Percentiles rank a stretch among this genome's conserved stretches.
Evolutionary conservation across 2,113 vertebrate species (phyloP).

Genomic region (Chionodraco myersi): DNA sequence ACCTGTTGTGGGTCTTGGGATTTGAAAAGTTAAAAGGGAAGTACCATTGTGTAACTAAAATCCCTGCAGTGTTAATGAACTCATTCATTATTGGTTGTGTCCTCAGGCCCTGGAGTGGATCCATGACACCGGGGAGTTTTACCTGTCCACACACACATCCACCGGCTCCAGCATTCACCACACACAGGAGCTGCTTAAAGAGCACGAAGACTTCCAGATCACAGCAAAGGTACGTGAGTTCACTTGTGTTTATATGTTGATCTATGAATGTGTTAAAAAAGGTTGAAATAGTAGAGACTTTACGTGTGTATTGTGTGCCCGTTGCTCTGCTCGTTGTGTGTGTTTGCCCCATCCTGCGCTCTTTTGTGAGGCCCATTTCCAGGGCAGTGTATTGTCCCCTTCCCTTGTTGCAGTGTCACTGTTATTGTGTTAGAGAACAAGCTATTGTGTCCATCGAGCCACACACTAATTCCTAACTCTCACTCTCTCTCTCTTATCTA

Average conservation of each 20-base stretch:
- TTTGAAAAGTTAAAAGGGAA: not conserved
- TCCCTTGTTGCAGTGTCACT: constrained; percentile 70
- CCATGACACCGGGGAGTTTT: constrained; percentile 99
- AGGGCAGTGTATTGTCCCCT: constrained; percentile 66
- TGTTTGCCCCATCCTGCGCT: constrained; percentile 48
- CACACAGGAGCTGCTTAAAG: constrained; percentile 96
- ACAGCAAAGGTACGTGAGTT: constrained; percentile 90
- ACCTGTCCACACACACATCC: constrained; percentile 97
- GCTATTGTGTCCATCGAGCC: constrained; percentile 71
- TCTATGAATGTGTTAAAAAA: not conserved
- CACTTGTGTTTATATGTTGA: constrained; percentile 2
- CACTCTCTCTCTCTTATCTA: constrained; percentile 53
- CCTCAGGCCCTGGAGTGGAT: constrained; percentile 97
- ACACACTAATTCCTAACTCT: constrained; percentile 61
- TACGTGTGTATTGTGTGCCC: not conserved
- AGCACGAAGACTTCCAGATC: constrained; percentile 99
- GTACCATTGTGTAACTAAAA: constrained; percentile 19
- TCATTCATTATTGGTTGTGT: constrained; percentile 49
- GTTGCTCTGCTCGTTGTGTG: constrained; percentile 17
- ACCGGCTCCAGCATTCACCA: constrained; percentile 97
- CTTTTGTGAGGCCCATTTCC: constrained; percentile 70
- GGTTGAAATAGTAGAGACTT: not conserved
- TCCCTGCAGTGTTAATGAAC: constrained; percentile 10
- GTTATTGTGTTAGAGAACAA: constrained; percentile 73
- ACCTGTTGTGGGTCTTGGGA: not conserved